A percentile compares a stretch with the other conserved stretches of the same genome.
Conservation (phyloP, 2,888 invertebrate genomes). For the Torymus tubicola region DNA sequence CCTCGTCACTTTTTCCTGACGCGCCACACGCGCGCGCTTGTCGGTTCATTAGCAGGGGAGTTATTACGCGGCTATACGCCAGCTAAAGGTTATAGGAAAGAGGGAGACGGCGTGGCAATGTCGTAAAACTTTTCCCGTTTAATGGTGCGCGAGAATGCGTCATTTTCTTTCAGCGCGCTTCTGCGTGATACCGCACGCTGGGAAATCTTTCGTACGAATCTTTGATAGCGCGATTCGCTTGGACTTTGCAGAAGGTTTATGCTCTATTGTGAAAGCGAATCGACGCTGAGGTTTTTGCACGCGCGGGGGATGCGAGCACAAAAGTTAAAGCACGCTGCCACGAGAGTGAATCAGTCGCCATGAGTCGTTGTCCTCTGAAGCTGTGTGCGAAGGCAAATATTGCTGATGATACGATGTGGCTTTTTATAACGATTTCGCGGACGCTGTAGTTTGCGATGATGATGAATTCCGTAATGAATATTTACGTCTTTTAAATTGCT, state of each 20-base stretch:
- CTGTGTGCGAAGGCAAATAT: too few species aligned
- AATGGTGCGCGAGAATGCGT: constrained; percentile 61
- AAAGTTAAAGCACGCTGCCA: too few species aligned
- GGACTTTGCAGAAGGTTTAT: neutral
- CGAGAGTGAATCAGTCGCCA: too few species aligned
- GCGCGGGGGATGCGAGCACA: neutral
- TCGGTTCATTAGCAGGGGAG: constrained; percentile 46
- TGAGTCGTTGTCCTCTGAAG: too few species aligned
- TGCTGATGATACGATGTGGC: too few species aligned
- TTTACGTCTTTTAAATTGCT: too few species aligned
- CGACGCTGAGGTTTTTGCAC: neutral
- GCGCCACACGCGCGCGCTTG: constrained; percentile 2
- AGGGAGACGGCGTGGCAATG: constrained; percentile 31
- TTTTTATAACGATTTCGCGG: too few species aligned
- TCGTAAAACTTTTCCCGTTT: constrained; percentile 60
- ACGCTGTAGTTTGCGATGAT: too few species aligned
- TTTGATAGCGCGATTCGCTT: too few species aligned
- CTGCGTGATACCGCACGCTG: too few species aligned
- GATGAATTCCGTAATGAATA: too few species aligned
- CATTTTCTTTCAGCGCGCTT: neutral
- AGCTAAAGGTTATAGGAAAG: neutral
- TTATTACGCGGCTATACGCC: constrained; percentile 34
- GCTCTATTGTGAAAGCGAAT: neutral
- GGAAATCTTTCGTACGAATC: too few species aligned
- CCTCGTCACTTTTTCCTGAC: neutral